These are phyloP conservation scores for Alcis repandata DNA, from an alignment of 2,888 invertebrate species.

Conservation along the genomic window DNA sequence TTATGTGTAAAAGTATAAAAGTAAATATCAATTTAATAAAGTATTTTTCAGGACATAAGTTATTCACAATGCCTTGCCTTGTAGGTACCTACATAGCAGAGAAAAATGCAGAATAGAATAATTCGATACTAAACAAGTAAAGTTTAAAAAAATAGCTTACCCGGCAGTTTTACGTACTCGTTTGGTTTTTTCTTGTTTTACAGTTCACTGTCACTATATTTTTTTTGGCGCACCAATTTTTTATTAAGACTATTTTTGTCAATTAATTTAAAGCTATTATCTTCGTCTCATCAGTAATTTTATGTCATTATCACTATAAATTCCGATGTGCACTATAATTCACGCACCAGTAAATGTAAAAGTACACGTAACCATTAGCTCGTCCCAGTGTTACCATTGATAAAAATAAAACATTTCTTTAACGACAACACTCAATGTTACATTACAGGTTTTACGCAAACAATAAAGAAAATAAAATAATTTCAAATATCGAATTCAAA, in stretches of 20 bases:
- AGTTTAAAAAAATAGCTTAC: background rate
- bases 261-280: background rate
- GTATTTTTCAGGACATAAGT: too few relatives aligned
- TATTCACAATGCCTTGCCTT: too few relatives aligned
- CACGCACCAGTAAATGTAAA: constrained; percentile 59
- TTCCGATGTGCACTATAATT: constrained; percentile 40
- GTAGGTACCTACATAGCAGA: too few relatives aligned
- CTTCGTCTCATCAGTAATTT: background rate
- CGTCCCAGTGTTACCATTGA: constrained; percentile 60
- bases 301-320: constrained; percentile 32
- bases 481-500: constrained; percentile 57
- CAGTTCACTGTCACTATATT: background rate
- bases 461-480: constrained; percentile 23
- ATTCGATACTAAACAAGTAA: too few relatives aligned
- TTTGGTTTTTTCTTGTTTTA: background rate
- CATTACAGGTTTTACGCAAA: constrained; percentile 36
- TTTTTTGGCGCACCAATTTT: background rate
- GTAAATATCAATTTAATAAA: too few relatives aligned
- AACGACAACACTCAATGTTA: constrained; percentile 46
- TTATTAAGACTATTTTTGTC: background rate
- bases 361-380: constrained; percentile 63
- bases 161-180: background rate
- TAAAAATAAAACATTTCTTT: constrained; percentile 49
- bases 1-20: too few relatives aligned
- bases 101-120: too few relatives aligned